Evolutionary conservation across 2,888 invertebrate genomes (phyloP), one percentile per base, ranked within the genome.

Genomic region (Lasioglossum malachurum): DNA sequence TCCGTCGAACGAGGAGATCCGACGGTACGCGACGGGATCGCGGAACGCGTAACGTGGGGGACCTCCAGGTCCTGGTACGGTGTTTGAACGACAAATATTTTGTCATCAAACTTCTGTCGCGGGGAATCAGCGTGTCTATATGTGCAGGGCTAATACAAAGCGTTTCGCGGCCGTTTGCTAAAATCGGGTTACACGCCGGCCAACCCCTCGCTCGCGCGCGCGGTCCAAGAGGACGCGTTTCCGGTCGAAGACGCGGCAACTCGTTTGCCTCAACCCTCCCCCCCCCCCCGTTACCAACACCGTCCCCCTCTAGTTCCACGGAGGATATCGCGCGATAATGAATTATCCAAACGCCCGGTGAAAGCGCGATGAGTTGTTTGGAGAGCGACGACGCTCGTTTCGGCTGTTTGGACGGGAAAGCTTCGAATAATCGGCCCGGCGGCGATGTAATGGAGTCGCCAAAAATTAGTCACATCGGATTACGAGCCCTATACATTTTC

Each of bases 11-110:
- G 84, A 84, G 72, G 84, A 87, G 88, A 87, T 88, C 78, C 67
- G 72, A 64, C 83, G 83, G 23, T 23, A 2, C 2, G 8, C 53
- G 8, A 8, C 23, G 23, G 78, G 76, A 88, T 86, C 86, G 78
- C 75, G 87, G 46, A 82, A 57, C 38, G 86, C 73, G 86, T 78
- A 78, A 89, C 79, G 64, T 72, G 75, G 83, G 91, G 88, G 93
- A 93, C 93, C 94, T 93, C 93, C 93, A 92, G 94, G 93, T 93
- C 93, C 93, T 94, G 53, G 92, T 92, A 92, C 89, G 72, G 91
- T 95, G 95, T 95, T 95, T 95, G 95, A 95, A 94, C 94, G 95
- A 95, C 95, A 95, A 95, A 95, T 95, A 95, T 95, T 95, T 95
- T 95, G 95, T 95, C 95, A 94, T 95, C 94, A 95, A 95, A 95